A percentile compares a stretch with the other conserved stretches of the same genome.
phyloP scores from a whole-genome alignment of 2,113 vertebrate species.

The Megaceryle torquata region DNA sequence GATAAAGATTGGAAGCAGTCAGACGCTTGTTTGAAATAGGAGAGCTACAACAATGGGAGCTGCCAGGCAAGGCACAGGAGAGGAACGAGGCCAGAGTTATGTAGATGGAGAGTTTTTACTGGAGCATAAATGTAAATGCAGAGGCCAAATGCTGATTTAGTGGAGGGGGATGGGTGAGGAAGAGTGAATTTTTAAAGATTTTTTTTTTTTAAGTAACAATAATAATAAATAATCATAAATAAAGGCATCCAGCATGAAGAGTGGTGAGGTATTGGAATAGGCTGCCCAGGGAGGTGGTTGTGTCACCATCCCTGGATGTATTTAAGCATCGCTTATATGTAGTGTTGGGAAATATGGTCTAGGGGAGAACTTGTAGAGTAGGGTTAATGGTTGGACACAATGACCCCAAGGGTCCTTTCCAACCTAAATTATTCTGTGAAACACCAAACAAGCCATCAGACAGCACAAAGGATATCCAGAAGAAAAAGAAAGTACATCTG shows the following conservation, averaged over 20 bases:
- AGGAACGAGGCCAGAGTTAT: background rate
- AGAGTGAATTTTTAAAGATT: background rate
- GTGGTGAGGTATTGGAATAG: no score
- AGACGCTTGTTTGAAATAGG: background rate
- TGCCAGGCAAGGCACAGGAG: background rate
- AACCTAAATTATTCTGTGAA: background rate
- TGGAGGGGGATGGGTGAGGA: background rate
- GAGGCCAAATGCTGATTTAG: background rate
- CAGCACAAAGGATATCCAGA: background rate
- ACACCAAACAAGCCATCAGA: background rate
- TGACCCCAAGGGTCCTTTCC: no score
- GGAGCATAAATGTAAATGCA: background rate
- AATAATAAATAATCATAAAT: background rate
- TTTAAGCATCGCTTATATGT: no score
- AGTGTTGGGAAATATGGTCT: no score
- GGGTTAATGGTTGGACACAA: no score
- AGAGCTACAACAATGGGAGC: slow-evolving; percentile 26
- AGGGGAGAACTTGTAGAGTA: no score
- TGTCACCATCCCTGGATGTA: no score
- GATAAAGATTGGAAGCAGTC: slow-evolving; percentile 15
- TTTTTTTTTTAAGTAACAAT: no score
- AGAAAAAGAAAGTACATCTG: background rate
- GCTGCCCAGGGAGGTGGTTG: no score
- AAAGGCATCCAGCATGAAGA: background rate
- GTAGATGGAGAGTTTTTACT: background rate